Conservation (phyloP, 2,113 vertebrate species). For the Paedocypris sp. region DNA sequence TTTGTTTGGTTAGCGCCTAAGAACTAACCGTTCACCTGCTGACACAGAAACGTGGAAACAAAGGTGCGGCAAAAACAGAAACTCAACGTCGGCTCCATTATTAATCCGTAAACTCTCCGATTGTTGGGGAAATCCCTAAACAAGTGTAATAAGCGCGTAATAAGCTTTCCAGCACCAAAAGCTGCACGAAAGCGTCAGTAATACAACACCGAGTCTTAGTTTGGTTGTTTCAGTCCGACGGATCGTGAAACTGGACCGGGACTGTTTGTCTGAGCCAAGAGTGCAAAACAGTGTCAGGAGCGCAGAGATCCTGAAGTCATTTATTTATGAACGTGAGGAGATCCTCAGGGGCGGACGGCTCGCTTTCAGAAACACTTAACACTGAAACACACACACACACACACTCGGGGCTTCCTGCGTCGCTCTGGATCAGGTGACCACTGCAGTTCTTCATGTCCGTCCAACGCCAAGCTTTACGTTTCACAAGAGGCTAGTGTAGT, state of each 20-base stretch:
- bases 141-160: too few species aligned
- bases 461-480: too few species aligned
- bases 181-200: too few species aligned
- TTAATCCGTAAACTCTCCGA: too few species aligned
- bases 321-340: conserved; percentile 30
- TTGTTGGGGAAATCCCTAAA: too few species aligned
- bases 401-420: conserved; percentile 6
- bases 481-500: too few species aligned
- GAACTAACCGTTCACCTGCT: conserved; percentile 26
- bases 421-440: neutral
- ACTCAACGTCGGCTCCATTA: too few species aligned
- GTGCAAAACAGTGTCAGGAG: conserved; percentile 21
- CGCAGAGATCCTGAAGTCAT: conserved; percentile 25
- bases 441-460: too few species aligned
- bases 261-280: conserved; percentile 1
- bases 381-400: conserved; percentile 26
- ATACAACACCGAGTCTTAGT: too few species aligned
- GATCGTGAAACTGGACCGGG: conserved; percentile 5
- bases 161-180: too few species aligned
- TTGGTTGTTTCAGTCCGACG: neutral
- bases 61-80: neutral
- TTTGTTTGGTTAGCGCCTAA: neutral
- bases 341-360: conserved; percentile 28
- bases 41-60: conserved; percentile 8
- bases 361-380: conserved; percentile 35